Evolutionary conservation across 53 echinoderm and acorn worm species (phyloP), one percentile per base, ranked within the genome.

Genomic region (Holothuria scabra): DNA sequence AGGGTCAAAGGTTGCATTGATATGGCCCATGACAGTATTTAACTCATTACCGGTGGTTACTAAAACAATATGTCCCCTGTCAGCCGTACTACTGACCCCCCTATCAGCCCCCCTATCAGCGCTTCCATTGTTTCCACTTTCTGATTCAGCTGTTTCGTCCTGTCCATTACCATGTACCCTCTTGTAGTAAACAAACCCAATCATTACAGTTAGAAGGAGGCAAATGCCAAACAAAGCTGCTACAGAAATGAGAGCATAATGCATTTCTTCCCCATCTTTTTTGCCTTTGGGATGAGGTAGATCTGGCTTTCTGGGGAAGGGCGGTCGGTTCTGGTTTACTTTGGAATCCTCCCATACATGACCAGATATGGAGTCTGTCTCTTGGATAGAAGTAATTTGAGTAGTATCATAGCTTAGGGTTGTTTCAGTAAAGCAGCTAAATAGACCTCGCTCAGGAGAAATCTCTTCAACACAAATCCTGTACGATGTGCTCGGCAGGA

Each of bases 241-340:
- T 14, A 76, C 56, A 56, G 76, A 76, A 26, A 76, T 76, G 76
- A 76, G 55, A 13, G 76, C 76, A 28, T 76, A 76, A 2, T 78
- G 56, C 56, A 78, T 78, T 59, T 58, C 58, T 55, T 32, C 57
- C 14, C 72, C 72, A 13, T 72, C 23, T 0, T 52, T 18, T 4
- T 52, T 18, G 18, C 18, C 8, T 14, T 52, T 52, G 3, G 52
- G 4, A 52, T 1, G 14, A 52, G 52, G 52, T 8, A 52, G 18
- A 52, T 16, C 52, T 52, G 52, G 52, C 18, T 52, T 52, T 16
- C 8, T 0, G 52, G 52, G 52, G 52, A 16, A 52, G 52, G 52
- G 52, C 14, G 52, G 52, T 18, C 18, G 18, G 16, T 52, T 41
- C 10, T 41, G 1, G 0, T 52, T 14, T 1, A 0, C 52, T 52